Evolutionary conservation across 1,140 invertebrate species (phyloP).

Genomic region (Orius insidiosus): DNA sequence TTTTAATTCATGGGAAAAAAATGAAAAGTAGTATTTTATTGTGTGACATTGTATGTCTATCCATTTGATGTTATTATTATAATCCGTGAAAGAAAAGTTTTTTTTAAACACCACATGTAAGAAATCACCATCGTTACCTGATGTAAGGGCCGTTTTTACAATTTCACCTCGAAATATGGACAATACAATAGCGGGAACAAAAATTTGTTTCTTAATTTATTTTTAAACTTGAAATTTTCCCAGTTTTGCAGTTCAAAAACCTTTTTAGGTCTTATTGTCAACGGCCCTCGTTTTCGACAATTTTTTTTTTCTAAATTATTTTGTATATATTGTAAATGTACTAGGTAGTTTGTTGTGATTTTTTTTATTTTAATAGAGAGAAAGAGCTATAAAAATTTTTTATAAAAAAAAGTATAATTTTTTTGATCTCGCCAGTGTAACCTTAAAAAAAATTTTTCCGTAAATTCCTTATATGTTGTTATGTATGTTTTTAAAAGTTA

Average conservation of each 20-base stretch:
- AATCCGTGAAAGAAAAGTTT: neutral
- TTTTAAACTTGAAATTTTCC: neutral
- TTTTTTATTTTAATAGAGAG: slow-evolving; percentile 10
- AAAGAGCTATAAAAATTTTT: slow-evolving; percentile 8
- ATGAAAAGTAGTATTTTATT: slow-evolving; percentile 13
- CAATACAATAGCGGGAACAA: no score
- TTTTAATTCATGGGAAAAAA: slow-evolving; percentile 7
- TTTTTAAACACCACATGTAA: slow-evolving; percentile 11
- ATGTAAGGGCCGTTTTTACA: neutral
- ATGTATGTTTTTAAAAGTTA: neutral
- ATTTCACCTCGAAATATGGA: no score
- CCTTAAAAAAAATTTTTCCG: neutral
- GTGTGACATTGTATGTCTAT: slow-evolving; percentile 14
- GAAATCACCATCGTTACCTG: slow-evolving; percentile 15
- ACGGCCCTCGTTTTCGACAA: no score
- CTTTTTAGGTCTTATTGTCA: no score
- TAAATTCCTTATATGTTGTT: no score
- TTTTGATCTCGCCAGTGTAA: no score
- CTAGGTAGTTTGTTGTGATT: slow-evolving; percentile 15
- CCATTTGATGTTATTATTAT: slow-evolving; percentile 14
- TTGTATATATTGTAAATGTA: slow-evolving; percentile 16
- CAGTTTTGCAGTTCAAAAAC: neutral
- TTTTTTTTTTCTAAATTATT: slow-evolving; percentile 14
- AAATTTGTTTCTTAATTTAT: slow-evolving; percentile 4
- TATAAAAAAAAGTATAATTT: neutral